phyloP scores from a whole-genome alignment of 1,140 invertebrate genomes.

The Zaprionus capensis region DNA sequence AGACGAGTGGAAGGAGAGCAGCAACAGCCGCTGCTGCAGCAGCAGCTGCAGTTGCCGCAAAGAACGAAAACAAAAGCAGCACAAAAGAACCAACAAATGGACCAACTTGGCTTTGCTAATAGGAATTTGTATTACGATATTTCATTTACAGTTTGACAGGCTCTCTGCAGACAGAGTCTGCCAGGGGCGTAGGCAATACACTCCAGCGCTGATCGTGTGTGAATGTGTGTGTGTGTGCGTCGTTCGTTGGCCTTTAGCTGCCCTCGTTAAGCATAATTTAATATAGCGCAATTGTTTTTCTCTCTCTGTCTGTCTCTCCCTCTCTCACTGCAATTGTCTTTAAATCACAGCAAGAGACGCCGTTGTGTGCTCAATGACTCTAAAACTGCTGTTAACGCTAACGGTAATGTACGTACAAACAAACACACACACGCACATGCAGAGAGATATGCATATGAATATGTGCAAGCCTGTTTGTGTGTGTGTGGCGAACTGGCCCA shows the following conservation, averaged over 20 bases:
- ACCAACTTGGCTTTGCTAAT: constrained; percentile 72
- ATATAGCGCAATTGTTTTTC: constrained; percentile 74
- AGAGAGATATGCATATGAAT: constrained; percentile 1
- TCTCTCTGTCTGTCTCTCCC: background rate
- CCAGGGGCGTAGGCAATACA: constrained; percentile 2
- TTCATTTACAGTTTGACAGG: constrained; percentile 18
- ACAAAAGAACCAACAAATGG: constrained; percentile 60
- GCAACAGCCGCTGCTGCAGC: constrained; percentile 28
- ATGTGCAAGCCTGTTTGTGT: background rate
- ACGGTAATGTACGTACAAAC: constrained; percentile 52
- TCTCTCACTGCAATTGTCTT: constrained; percentile 49
- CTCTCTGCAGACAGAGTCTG: background rate
- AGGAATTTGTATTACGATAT: constrained; percentile 40
- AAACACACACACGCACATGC: background rate
- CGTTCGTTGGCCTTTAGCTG: constrained; percentile 54
- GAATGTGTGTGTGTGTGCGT: constrained; percentile 7
- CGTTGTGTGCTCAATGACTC: constrained; percentile 46
- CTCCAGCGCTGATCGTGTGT: background rate
- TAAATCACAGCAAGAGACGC: constrained; percentile 35
- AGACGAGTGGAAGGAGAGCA: constrained; percentile 22
- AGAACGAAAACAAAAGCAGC: constrained; percentile 62
- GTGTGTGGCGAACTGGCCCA: constrained; percentile 24
- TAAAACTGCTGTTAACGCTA: constrained; percentile 59
- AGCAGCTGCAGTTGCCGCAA: constrained; percentile 40
- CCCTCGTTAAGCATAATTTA: constrained; percentile 71